Percentiles rank a stretch among this genome's conserved stretches.
phyloP scores from a whole-genome alignment of 2,113 vertebrate species.

The Camelus bactrianus region DNA sequence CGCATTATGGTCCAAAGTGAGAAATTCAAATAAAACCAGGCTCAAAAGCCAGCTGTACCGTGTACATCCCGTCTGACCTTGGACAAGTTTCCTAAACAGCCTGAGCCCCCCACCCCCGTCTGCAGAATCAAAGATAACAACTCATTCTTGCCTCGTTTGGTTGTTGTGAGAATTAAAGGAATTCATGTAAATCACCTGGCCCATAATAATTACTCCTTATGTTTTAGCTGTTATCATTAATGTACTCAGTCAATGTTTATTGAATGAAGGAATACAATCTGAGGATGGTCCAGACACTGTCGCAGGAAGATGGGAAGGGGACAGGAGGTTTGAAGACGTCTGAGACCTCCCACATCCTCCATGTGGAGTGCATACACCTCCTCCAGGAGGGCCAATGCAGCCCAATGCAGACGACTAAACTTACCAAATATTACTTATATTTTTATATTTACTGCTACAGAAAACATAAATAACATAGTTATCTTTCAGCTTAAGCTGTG shows the following conservation, averaged over 20 bases:
- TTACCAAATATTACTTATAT: not conserved
- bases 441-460: not conserved
- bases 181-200: not conserved
- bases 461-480: conserved; percentile 26
- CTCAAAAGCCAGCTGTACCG: not conserved
- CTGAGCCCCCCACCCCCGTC: not conserved
- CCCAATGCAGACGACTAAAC: not conserved
- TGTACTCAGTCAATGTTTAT: not conserved
- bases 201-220: not conserved
- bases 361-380: not conserved
- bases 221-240: not conserved
- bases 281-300: not conserved
- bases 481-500: conserved; percentile 59
- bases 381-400: not conserved
- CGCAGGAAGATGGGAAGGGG: not conserved
- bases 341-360: not conserved
- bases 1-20: not conserved
- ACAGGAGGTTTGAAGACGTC: not conserved
- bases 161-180: not conserved
- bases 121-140: conserved; percentile 13
- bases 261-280: not conserved
- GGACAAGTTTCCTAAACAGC: not conserved
- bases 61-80: not conserved
- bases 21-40: not conserved
- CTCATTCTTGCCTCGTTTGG: not conserved